phyloP scores from a whole-genome alignment of 1,140 invertebrate genomes.

The Pinna nobilis region DNA sequence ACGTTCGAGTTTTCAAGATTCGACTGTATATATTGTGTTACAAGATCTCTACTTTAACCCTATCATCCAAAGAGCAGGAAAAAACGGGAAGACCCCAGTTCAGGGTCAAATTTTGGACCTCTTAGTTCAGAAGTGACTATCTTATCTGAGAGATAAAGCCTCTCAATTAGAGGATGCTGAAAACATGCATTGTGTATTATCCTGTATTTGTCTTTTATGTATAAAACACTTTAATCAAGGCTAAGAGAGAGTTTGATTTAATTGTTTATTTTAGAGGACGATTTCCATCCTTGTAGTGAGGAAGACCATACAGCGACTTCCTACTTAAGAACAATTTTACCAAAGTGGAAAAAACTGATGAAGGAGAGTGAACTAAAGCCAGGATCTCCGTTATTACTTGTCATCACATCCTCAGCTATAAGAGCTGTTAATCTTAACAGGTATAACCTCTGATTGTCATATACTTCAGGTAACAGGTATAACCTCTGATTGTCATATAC shows the following conservation, averaged over 20 bases:
- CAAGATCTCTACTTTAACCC: too few species aligned
- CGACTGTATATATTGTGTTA: too few species aligned
- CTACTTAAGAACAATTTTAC: slow-evolving; percentile 56
- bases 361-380: slow-evolving; percentile 43
- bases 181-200: background rate
- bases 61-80: too few species aligned
- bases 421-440: slow-evolving; percentile 68
- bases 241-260: slow-evolving; percentile 9
- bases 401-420: slow-evolving; percentile 64
- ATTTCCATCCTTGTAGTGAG: slow-evolving; percentile 46
- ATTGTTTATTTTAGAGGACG: slow-evolving; percentile 42
- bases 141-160: too few species aligned
- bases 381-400: slow-evolving; percentile 60
- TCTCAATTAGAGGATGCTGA: background rate
- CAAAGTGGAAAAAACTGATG: slow-evolving; percentile 63
- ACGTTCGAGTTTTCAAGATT: too few species aligned
- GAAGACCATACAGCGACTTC: slow-evolving; percentile 39
- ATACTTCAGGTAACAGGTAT: too few species aligned
- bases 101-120: too few species aligned
- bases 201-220: background rate
- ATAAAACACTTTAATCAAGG: background rate
- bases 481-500: too few species aligned
- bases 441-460: slow-evolving; percentile 35
- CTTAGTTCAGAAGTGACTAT: too few species aligned
- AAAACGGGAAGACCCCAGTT: too few species aligned